phyloP scores from a whole-genome alignment of 2,888 invertebrate species.

The Xiphydria camelus region DNA sequence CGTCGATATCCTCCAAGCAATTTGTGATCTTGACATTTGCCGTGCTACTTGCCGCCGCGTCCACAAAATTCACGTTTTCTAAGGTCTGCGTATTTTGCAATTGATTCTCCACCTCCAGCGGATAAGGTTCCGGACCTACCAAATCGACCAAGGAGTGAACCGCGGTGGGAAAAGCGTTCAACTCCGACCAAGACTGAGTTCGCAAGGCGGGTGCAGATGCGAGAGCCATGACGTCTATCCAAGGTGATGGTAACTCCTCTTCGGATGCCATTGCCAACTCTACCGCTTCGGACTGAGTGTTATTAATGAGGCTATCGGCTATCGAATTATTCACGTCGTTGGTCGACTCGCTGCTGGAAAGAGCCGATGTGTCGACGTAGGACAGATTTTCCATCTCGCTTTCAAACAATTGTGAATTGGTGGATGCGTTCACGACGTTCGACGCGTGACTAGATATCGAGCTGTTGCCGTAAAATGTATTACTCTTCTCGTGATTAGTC shows the following conservation, averaged over 20 bases:
- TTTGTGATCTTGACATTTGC: slow-evolving; percentile 8
- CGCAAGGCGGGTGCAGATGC: slow-evolving; percentile 63
- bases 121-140: slow-evolving; percentile 52
- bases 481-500: slow-evolving; percentile 14
- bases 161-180: slow-evolving; percentile 69
- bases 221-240: slow-evolving; percentile 74
- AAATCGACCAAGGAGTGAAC: slow-evolving; percentile 63
- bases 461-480: slow-evolving; percentile 22
- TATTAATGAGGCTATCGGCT: slow-evolving; percentile 7
- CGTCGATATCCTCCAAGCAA: slow-evolving; percentile 2
- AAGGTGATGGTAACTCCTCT: slow-evolving; percentile 74
- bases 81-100: slow-evolving; percentile 25
- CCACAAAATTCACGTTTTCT: slow-evolving; percentile 32
- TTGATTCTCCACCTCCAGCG: slow-evolving; percentile 38
- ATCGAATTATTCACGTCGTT: not conserved
- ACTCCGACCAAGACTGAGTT: slow-evolving; percentile 53
- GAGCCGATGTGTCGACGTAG: slow-evolving; percentile 22
- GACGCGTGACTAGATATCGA: slow-evolving; percentile 36
- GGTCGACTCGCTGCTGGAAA: not conserved
- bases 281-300: slow-evolving; percentile 63
- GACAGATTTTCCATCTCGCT: slow-evolving; percentile 30
- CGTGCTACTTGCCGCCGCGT: slow-evolving; percentile 18
- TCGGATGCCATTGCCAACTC: slow-evolving; percentile 76
- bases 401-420: slow-evolving; percentile 32
- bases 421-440: slow-evolving; percentile 24